Conservation (phyloP, 2,113 vertebrate genomes). For the Fregata magnificens region DNA sequence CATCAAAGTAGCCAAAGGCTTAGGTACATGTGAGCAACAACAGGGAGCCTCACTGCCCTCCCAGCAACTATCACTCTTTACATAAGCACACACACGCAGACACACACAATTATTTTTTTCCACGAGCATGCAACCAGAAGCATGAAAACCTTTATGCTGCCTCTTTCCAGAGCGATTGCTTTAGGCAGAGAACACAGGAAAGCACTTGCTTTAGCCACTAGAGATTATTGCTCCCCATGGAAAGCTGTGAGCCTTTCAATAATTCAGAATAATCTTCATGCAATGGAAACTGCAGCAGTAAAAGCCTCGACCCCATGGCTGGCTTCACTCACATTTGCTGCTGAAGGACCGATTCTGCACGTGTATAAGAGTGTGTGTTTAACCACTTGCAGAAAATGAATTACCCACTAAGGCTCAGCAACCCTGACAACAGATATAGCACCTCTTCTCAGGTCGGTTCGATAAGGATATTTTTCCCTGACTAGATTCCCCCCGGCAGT, state of each 20-base stretch:
- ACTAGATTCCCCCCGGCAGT: not conserved
- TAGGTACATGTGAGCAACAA: not conserved
- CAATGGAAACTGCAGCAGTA: not conserved
- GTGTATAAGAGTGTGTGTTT: rapidly evolving
- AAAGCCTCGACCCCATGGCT: not conserved
- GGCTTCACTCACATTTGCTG: rapidly evolving
- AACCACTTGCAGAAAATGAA: not conserved
- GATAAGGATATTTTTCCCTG: not conserved
- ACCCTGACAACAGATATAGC: not conserved
- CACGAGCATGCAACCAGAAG: not conserved
- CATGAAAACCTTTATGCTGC: not conserved
- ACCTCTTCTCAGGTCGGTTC: not conserved
- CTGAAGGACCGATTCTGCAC: not conserved
- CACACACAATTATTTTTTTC: not conserved
- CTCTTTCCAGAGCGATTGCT: not conserved
- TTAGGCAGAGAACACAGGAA: not conserved
- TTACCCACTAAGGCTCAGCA: not conserved
- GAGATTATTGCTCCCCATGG: not conserved
- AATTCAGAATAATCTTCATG: not conserved
- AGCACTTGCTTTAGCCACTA: not conserved
- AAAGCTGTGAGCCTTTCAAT: not conserved
- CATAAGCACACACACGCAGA: not conserved
- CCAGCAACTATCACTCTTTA: not conserved
- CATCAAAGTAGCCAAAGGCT: not conserved
- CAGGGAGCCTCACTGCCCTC: not conserved